Evolutionary conservation across 1,140 invertebrate genomes (phyloP), one percentile per base, ranked within the genome.

Genomic region (Drosophila tristis): DNA sequence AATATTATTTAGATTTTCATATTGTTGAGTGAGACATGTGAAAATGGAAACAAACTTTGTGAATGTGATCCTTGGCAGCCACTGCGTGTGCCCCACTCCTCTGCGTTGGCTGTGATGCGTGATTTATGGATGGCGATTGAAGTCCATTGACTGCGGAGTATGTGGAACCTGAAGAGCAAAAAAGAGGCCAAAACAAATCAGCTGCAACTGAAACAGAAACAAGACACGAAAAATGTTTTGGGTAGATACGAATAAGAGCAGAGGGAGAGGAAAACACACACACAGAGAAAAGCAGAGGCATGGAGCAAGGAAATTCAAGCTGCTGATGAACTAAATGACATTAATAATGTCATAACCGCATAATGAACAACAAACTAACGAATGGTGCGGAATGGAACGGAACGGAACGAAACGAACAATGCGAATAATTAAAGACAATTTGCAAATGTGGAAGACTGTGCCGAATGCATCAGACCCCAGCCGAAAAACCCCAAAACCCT

Each of bases 361-460:
- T 39, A 59, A 64, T 51, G 31, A 53, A 59, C 58, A 59, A 45
- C 42, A 20, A 15, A 2, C 35, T 11, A 39, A 39, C 44, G 42
- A 31, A 42, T 9, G 29, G 29, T 23, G 4, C 9, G 45, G 11
- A 20, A 29, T 29, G 31, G 51, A 23, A 43, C 31, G 23, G 42
- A 31, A 43, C 4, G 20, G 20, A 48, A 20, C 20, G 45, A 5
- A n/a, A 29, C n/a, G 35, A 55, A 63, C 58, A 74, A 68, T 45
- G 42, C 16, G n/a, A 59, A 77, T 74, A 82, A 84, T 84, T 78
- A 79, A 82, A 75, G 66, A 31, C 80, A 78, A 84, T 82, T 29
- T 78, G 75, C 47, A 70, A 75, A 53, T 50, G 35, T 50, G 35
- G 70, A 58, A 58, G 50, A 42, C 48, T 59, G n/a, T 42, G 39